Conservation (phyloP, 2,888 invertebrate genomes). For the Drosophila austrosaltans region DNA sequence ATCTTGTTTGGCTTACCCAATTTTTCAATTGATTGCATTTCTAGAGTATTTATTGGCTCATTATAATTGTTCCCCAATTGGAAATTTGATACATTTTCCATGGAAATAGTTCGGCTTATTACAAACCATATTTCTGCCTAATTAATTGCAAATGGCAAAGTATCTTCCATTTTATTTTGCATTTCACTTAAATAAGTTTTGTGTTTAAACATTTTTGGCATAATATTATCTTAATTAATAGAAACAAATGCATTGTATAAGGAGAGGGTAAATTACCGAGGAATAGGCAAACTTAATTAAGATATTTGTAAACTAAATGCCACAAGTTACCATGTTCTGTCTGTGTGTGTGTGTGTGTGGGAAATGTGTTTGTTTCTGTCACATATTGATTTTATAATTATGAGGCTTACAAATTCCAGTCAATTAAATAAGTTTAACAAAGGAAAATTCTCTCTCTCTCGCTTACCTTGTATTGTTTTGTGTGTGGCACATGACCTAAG, state of each 20-base stretch:
- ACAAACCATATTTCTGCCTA: not conserved
- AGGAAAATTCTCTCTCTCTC: constrained; percentile 33
- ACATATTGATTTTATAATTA: constrained; percentile 51
- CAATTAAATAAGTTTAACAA: constrained; percentile 58
- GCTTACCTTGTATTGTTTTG: not conserved
- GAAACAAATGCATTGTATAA: not conserved
- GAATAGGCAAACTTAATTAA: constrained; percentile 40
- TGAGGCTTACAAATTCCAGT: constrained; percentile 35
- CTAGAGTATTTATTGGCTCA: too few species aligned
- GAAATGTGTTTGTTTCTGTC: constrained; percentile 24
- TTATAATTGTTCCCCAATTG: not conserved
- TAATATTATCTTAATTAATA: constrained; percentile 9
- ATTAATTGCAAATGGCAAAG: not conserved
- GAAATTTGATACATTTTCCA: not conserved
- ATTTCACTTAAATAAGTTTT: not conserved
- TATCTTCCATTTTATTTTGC: too few species aligned
- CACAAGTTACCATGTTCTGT: constrained; percentile 9
- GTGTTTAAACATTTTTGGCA: not conserved
- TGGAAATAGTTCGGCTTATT: not conserved
- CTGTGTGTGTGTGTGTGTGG: not conserved
- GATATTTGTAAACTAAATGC: constrained; percentile 40
- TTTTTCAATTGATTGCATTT: too few species aligned
- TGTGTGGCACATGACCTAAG: constrained; percentile 37
- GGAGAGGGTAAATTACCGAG: constrained; percentile 23
- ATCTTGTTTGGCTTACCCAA: too few species aligned